These are phyloP conservation scores for Lathamus discolor DNA, from an alignment of 2,113 vertebrate genomes.

Conservation along the genomic window DNA sequence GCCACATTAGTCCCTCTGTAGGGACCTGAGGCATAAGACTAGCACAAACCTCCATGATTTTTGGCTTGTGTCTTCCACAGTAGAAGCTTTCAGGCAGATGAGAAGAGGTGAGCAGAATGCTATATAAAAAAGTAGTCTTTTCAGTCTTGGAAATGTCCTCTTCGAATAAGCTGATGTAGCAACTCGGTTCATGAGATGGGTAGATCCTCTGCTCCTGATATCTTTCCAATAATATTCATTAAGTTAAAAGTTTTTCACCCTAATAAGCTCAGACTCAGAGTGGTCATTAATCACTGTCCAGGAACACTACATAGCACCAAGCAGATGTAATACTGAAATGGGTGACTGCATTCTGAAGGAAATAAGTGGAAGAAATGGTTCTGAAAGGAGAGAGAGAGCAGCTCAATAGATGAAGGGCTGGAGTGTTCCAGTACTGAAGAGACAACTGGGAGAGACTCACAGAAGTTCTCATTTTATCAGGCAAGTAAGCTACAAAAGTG, in stretches of 20 bases:
- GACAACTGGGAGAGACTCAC: neutral
- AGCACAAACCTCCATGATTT: neutral
- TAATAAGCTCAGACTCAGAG: neutral
- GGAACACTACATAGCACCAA: neutral
- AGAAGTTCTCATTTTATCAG: neutral
- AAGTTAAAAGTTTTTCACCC: neutral
- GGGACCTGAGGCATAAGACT: neutral
- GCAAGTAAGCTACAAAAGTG: neutral
- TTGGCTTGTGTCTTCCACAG: neutral
- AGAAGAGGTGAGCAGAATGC: neutral
- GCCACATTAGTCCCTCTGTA: neutral
- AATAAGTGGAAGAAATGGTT: neutral
- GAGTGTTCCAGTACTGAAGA: neutral
- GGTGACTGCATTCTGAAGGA: neutral
- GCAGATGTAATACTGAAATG: neutral
- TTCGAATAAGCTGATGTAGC: neutral
- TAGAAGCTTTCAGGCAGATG: neutral
- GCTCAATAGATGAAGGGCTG: neutral
- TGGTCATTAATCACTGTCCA: neutral
- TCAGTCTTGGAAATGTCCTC: neutral
- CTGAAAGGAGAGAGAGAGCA: neutral
- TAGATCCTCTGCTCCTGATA: neutral
- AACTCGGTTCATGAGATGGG: neutral
- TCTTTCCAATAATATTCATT: neutral
- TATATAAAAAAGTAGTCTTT: neutral